Evolutionary conservation across 2,797 vertebrate genomes (phyloP).

Genomic region (Potorous gilbertii): DNA sequence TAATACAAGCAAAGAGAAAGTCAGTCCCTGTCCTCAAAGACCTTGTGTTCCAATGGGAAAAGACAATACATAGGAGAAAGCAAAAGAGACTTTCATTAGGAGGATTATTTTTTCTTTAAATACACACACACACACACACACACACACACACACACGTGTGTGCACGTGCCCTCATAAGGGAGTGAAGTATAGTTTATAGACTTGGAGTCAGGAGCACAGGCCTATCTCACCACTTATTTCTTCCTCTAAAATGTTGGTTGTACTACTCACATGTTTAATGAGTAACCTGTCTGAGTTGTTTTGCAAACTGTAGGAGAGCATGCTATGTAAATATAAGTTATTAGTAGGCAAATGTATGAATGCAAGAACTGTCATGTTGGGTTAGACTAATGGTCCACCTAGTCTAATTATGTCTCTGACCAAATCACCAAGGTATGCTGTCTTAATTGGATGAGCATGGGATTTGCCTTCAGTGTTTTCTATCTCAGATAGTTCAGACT

Average conservation of each 20-base stretch:
- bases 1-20: background rate
- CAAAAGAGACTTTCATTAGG: background rate
- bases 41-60: background rate
- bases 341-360: background rate
- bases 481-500: background rate
- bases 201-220: background rate
- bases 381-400: too few species aligned
- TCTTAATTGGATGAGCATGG: background rate
- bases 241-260: background rate
- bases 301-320: background rate
- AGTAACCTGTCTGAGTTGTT: background rate
- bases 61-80: background rate
- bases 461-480: background rate
- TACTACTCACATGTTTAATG: background rate
- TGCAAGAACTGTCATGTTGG: too few species aligned
- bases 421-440: background rate
- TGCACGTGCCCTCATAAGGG: background rate
- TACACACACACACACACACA: background rate
- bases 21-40: background rate
- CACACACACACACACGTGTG: too few species aligned
- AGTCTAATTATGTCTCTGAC: background rate
- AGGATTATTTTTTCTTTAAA: background rate
- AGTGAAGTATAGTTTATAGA: background rate
- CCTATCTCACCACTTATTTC: background rate
- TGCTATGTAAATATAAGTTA: background rate